phyloP scores from a whole-genome alignment of 2,113 vertebrate species.

The Copsychus sechellarum region DNA sequence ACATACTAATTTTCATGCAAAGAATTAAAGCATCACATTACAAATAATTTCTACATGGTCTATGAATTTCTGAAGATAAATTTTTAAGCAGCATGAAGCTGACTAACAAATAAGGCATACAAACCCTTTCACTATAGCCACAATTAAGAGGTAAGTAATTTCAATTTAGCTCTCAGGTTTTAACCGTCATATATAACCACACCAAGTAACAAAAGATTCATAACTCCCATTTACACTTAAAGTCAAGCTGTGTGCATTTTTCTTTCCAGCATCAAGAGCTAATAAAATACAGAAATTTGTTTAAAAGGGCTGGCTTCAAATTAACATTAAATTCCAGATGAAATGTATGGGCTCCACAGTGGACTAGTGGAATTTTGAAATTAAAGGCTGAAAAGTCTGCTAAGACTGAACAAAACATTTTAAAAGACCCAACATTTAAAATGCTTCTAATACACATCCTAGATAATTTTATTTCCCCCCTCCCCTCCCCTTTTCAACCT shows the following conservation, averaged over 20 bases:
- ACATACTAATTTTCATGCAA: slow-evolving; percentile 74
- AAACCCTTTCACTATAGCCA: slow-evolving; percentile 72
- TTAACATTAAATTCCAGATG: slow-evolving; percentile 83
- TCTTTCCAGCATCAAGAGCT: slow-evolving; percentile 70
- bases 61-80: slow-evolving; percentile 72
- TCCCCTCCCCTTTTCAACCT: slow-evolving; percentile 69
- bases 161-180: slow-evolving; percentile 72
- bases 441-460: slow-evolving; percentile 81
- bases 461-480: slow-evolving; percentile 67
- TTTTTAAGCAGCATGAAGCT: slow-evolving; percentile 82
- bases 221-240: slow-evolving; percentile 78
- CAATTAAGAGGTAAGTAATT: slow-evolving; percentile 74
- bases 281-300: slow-evolving; percentile 75
- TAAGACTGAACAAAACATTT: slow-evolving; percentile 81
- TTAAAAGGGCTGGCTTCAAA: slow-evolving; percentile 77
- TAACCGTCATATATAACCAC: slow-evolving; percentile 72
- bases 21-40: slow-evolving; percentile 78
- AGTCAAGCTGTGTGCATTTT: slow-evolving; percentile 76
- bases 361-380: slow-evolving; percentile 81
- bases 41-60: slow-evolving; percentile 77
- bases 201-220: slow-evolving; percentile 69
- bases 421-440: slow-evolving; percentile 83
- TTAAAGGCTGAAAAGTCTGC: slow-evolving; percentile 78
- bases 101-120: slow-evolving; percentile 79
- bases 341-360: slow-evolving; percentile 85